phyloP scores from a whole-genome alignment of 2,888 invertebrate species.

The Margaritifera margaritifera region DNA sequence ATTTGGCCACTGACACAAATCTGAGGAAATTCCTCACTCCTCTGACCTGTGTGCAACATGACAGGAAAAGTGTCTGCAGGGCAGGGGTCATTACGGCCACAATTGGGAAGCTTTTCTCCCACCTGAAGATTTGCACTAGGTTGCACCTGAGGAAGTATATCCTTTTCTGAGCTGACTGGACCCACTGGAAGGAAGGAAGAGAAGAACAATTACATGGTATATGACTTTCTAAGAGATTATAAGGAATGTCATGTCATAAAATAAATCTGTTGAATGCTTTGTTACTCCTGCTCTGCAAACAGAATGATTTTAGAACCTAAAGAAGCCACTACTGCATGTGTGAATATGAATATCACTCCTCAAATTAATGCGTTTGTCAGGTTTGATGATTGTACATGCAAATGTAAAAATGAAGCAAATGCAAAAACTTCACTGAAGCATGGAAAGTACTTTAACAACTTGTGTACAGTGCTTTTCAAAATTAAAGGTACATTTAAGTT shows the following conservation, averaged over 20 bases:
- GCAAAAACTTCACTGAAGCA: too few species aligned
- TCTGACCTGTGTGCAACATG: slow-evolving; percentile 75
- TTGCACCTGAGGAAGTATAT: slow-evolving; percentile 40
- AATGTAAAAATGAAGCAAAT: too few species aligned
- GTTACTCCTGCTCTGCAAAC: too few species aligned
- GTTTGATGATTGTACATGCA: too few species aligned
- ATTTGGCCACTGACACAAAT: slow-evolving; percentile 76
- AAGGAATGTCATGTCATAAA: neutral
- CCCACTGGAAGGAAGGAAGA: slow-evolving; percentile 48
- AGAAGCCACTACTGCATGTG: too few species aligned
- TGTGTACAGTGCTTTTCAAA: too few species aligned
- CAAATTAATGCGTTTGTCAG: too few species aligned
- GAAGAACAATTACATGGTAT: neutral
- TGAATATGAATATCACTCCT: too few species aligned
- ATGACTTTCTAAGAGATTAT: neutral
- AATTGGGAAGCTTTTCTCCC: slow-evolving; percentile 70
- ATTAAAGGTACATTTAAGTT: too few species aligned
- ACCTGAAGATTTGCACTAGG: slow-evolving; percentile 32
- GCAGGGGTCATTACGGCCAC: slow-evolving; percentile 74
- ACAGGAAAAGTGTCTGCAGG: slow-evolving; percentile 72
- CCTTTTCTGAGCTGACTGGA: slow-evolving; percentile 36
- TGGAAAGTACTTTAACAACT: too few species aligned
- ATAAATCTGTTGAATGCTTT: too few species aligned
- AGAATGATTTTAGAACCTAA: too few species aligned
- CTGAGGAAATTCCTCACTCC: slow-evolving; percentile 74